Conservation (phyloP, 2,888 invertebrate species). For the Scrobipalpa costella region DNA sequence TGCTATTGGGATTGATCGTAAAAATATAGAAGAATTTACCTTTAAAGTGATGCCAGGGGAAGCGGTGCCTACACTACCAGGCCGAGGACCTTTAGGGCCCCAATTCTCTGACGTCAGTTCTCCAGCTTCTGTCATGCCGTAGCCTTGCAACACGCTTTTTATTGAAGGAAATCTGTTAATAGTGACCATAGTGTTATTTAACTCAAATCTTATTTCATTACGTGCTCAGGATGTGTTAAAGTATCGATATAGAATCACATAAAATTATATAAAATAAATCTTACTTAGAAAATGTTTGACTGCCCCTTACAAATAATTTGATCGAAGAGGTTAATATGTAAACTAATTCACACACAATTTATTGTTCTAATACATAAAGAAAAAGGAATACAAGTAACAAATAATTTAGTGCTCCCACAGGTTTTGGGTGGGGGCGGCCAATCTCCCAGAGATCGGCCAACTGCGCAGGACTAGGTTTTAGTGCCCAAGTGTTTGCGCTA, state of each 20-base stretch:
- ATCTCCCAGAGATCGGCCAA: no score
- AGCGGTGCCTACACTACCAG: slow-evolving; percentile 64
- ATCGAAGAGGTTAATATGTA: no score
- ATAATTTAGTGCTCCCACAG: no score
- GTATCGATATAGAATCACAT: neutral
- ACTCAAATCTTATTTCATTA: neutral
- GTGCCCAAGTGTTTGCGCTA: no score
- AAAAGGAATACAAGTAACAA: no score
- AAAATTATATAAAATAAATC: no score
- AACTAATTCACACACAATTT: no score
- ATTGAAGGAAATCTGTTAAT: slow-evolving; percentile 53
- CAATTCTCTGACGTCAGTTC: slow-evolving; percentile 62
- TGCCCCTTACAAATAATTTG: no score
- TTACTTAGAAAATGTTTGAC: no score
- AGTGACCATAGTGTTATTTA: neutral
- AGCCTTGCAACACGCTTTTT: slow-evolving; percentile 57
- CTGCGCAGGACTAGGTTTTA: no score
- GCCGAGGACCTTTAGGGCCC: slow-evolving; percentile 55
- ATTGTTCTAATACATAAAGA: no score
- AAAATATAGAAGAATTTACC: slow-evolving; percentile 38
- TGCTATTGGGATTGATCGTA: neutral
- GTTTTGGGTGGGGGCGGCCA: no score
- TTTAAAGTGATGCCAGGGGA: slow-evolving; percentile 61
- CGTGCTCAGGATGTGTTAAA: neutral
- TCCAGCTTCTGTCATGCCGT: slow-evolving; percentile 67